These are phyloP conservation scores for Empis livida DNA, from an alignment of 2,888 invertebrate species.

Conservation along the genomic window DNA sequence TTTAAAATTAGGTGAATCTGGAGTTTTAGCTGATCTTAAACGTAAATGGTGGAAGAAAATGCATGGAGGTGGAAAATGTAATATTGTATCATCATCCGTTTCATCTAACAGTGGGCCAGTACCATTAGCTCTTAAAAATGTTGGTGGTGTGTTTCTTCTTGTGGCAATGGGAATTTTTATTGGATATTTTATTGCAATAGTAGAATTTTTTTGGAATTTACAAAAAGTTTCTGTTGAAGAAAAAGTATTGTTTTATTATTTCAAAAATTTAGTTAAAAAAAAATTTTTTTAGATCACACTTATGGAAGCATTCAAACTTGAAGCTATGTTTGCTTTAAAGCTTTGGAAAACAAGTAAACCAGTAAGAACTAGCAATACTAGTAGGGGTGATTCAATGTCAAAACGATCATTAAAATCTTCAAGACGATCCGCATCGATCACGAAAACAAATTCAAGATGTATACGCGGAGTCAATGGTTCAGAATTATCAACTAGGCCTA, in stretches of 20 bases:
- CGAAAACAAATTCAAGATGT: background rate
- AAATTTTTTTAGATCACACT: constrained; percentile 46
- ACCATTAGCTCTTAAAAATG: constrained; percentile 45
- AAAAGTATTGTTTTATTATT: constrained; percentile 42
- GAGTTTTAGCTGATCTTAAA: constrained; percentile 65
- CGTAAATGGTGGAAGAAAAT: constrained; percentile 80
- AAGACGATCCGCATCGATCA: background rate
- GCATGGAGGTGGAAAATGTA: constrained; percentile 16
- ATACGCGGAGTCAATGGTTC: background rate
- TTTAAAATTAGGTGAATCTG: constrained; percentile 79
- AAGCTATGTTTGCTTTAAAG: constrained; percentile 56
- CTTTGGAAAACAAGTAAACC: constrained; percentile 63
- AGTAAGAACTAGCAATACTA: constrained; percentile 29
- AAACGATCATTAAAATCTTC: background rate
- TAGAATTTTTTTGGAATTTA: constrained; percentile 78
- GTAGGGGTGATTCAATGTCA: background rate
- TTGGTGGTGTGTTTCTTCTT: constrained; percentile 85
- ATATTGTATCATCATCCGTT: constrained; percentile 4
- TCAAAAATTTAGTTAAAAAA: background rate
- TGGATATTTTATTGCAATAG: constrained; percentile 59
- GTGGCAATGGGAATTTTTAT: constrained; percentile 58
- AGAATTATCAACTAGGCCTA: background rate
- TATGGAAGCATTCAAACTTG: constrained; percentile 53
- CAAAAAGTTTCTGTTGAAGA: constrained; percentile 62
- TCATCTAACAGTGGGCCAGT: constrained; percentile 23